Percentiles rank a stretch among this genome's conserved stretches.
Evolutionary conservation across 2,888 invertebrate species (phyloP).

Genomic region (Hoplodrina blanda): DNA sequence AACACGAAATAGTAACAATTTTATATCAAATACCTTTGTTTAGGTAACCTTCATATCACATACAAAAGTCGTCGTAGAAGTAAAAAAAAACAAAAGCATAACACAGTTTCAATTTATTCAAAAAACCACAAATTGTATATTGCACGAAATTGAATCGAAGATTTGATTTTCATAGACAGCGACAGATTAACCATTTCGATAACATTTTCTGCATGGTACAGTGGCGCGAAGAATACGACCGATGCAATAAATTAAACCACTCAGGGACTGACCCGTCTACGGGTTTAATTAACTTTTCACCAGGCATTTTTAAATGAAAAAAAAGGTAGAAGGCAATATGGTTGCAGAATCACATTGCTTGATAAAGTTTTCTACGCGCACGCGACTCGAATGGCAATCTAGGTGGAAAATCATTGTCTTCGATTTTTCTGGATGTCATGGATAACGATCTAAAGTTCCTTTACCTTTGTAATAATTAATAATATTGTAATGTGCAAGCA

Average conservation of each 20-base stretch:
- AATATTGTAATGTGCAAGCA: no score
- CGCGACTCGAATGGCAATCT: constrained; percentile 9
- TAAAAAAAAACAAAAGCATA: not conserved
- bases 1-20: not conserved
- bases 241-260: constrained; percentile 86
- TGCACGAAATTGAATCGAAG: constrained; percentile 32
- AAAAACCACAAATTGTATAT: constrained; percentile 25
- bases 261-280: constrained; percentile 83
- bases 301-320: constrained; percentile 79
- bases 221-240: constrained; percentile 79
- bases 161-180: constrained; percentile 46
- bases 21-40: not conserved
- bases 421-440: not conserved
- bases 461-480: no score
- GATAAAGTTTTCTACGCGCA: constrained; percentile 25
- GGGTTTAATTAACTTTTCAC: constrained; percentile 88
- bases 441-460: not conserved
- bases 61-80: not conserved
- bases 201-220: constrained; percentile 67
- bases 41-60: not conserved
- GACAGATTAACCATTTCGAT: constrained; percentile 63
- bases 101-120: constrained; percentile 22
- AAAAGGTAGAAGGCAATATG: constrained; percentile 69
- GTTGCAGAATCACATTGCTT: constrained; percentile 54
- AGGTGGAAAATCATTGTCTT: not conserved